Base-by-base conservation (phyloP, 2,113 vertebrate genomes). In the Platysteira castanea region DNA sequence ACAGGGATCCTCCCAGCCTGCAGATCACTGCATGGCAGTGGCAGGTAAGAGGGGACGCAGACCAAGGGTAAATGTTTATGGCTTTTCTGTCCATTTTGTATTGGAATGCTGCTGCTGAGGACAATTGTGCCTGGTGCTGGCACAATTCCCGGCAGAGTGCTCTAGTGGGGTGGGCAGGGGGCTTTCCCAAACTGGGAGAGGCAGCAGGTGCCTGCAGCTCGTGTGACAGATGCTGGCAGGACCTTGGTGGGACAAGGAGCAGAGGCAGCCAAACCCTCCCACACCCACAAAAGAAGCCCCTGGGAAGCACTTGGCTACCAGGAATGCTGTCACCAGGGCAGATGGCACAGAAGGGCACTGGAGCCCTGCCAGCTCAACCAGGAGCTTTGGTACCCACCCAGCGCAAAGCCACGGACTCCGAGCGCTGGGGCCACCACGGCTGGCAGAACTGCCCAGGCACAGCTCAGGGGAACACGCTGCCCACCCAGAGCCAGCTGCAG, bases 11-110 rank as follows among this genome's bases (percentile, higher is more conserved):
- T 47, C 53, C 49, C 37, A 76, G 4, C 53, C 53, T 64, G 42
- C 31, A 41, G 21, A 13, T 44, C 52, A n/a, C 17, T 70, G 50
- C 6, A 0, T 9, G 15, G 37, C 52, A 69, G 44, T 4, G 19
- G 22, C 0, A 1, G 64, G 16, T 44, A 39, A 68, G 6, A 50
- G 7, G 15, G 30, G 23, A 64, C 41, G 33, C 1, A 0, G 33
- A 23, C 16, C 65, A 37, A 30, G 16, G 11, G 33, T 13, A 24
- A 41, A 44, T 30, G 2, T 3, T 70, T 5, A 18, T 5, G 73
- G 28, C 20, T 23, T 81, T 61, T 63, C 28, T 8, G 16, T 15
- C 31, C 3, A 11, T 78, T 68, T 63, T 54, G 21, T 11, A 8
- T 4, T 18, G n/a, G 50, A 46, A 44, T 67, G 61, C 11, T 60